Evolutionary conservation across 1,140 invertebrate genomes (phyloP), one percentile per base, ranked within the genome.

Genomic region (Danaus plexippus): DNA sequence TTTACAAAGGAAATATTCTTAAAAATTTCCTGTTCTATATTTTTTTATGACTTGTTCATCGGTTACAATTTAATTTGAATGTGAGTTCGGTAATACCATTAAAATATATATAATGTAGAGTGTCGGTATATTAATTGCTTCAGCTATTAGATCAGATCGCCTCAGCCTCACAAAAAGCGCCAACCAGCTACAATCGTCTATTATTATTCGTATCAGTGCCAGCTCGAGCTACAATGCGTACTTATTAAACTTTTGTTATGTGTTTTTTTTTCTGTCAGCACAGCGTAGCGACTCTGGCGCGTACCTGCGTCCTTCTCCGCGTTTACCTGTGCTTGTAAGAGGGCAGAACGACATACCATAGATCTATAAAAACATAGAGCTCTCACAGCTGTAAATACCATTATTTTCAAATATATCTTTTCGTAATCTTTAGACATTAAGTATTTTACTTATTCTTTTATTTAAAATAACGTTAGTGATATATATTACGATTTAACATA

Each of bases 241-340:
- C 65, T 75, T 83, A 80, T 77, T 76, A 76, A 77, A 78, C 59
- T 77, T 78, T 79, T 73, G 74, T 81, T 73, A 73, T 73, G 71
- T 73, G 61, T 66, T 67, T 75, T 80, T 15, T 81, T 78, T 76
- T 69, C 58, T 65, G 53, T 59, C 56, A 15, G 11, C 15, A 32
- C 22, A 58, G 57, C 67, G 67, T 68, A 70, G 65, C 70, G 61
- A 61, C 67, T 67, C 57, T 57, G 53, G 59, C 71, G 73, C 77
- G 73, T 82, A 80, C 79, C 80, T 80, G 80, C 73, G 72, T 74
- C 78, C 70, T 77, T 78, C 67, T 69, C 72, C 54, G 64, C 73
- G 67, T 71, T 75, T 83, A 77, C 76, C 80, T 80, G 76, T 75
- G 69, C 75, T 76, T 68, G 73, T 68, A 71, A 76, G 68, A 77